Conservation (phyloP, 2,888 invertebrate species). For the Erynnis tages region DNA sequence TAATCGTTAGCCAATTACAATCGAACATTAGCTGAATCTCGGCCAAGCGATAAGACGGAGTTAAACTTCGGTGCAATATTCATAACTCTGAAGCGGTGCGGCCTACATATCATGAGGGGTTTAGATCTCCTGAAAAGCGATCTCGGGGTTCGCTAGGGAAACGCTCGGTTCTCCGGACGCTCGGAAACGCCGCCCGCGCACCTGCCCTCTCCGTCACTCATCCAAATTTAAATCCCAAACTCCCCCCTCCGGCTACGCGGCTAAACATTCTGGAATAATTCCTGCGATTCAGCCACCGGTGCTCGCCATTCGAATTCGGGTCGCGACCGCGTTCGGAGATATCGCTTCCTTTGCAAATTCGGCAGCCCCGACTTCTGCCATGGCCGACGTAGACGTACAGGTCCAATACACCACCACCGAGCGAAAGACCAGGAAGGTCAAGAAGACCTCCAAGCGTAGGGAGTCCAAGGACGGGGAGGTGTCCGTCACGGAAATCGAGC, state of each 20-base stretch:
- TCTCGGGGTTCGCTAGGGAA: conserved; percentile 53
- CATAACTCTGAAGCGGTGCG: conserved; percentile 35
- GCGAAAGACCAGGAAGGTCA: conserved; percentile 95
- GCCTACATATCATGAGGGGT: conserved; percentile 36
- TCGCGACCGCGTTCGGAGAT: conserved; percentile 80
- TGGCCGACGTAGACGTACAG: conserved; percentile 96
- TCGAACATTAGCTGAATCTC: conserved; percentile 46
- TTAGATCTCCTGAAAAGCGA: conserved; percentile 39
- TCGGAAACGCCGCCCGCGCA: conserved; percentile 78
- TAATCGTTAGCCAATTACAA: conserved; percentile 55
- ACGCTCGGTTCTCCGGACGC: conserved; percentile 58
- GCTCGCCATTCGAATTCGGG: conserved; percentile 81
- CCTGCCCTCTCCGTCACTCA: conserved; percentile 81
- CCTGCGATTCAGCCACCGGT: conserved; percentile 74
- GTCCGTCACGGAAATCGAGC: conserved; percentile 90
- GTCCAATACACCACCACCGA: conserved; percentile 92
- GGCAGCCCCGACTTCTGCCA: conserved; percentile 65
- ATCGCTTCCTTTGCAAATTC: conserved; percentile 52
- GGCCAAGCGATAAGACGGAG: conserved; percentile 57
- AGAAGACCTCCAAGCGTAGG: conserved; percentile 90
- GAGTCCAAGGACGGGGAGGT: conserved; percentile 89
- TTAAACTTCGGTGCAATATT: conserved; percentile 38
- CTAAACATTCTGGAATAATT: conserved; percentile 81
- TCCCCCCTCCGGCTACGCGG: conserved; percentile 72
- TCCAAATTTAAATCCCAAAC: conserved; percentile 81